These are phyloP conservation scores for Helarctos malayanus DNA, from an alignment of 2,797 vertebrate species.

Conservation along the genomic window DNA sequence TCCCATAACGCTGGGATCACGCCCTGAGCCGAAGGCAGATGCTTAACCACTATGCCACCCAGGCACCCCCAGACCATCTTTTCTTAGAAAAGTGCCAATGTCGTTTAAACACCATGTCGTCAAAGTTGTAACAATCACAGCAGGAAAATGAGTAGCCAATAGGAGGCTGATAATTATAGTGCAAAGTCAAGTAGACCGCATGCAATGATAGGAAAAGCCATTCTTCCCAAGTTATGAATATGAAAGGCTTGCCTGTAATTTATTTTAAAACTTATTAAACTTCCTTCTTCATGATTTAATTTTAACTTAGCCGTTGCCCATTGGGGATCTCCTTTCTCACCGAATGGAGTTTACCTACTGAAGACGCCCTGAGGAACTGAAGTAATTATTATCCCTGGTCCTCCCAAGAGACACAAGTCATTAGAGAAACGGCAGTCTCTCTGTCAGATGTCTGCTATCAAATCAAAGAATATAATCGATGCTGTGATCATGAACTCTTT, in stretches of 20 bases:
- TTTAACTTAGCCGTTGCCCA: not conserved
- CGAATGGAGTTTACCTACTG: not conserved
- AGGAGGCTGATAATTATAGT: not conserved
- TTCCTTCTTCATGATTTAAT: not conserved
- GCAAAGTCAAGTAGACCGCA: constrained; percentile 22
- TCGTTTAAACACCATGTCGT: not conserved
- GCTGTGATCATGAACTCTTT: not conserved
- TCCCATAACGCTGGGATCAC: too few species aligned
- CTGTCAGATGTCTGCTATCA: not conserved
- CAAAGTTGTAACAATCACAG: not conserved
- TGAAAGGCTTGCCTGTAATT: not conserved
- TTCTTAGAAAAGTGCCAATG: not conserved
- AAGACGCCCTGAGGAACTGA: not conserved
- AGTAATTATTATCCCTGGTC: not conserved
- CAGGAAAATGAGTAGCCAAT: not conserved
- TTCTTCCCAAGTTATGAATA: constrained; percentile 25
- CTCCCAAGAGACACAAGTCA: not conserved
- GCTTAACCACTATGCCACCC: too few species aligned
- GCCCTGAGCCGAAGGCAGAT: too few species aligned
- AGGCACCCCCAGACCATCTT: not conserved
- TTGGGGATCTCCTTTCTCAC: not conserved
- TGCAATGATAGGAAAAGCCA: not conserved
- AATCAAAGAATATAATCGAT: not conserved
- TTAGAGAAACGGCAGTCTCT: not conserved
- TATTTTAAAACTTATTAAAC: not conserved